Conservation (phyloP, 2,113 vertebrate species). For the Lucifuga dentata region DNA sequence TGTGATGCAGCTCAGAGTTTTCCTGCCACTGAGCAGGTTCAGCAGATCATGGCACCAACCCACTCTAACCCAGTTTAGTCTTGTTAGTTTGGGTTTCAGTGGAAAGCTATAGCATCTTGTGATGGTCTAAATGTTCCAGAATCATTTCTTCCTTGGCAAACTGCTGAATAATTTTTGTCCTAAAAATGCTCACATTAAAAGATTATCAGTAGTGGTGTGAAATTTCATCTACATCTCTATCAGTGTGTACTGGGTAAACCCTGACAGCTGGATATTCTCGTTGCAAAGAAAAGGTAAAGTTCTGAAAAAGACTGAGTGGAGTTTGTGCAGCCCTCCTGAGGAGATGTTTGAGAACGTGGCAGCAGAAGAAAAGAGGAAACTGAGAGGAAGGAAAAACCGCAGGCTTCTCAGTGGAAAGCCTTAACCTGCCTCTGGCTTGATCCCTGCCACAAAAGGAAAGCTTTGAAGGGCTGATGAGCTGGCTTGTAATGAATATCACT, state of each 20-base stretch:
- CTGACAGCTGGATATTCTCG: not conserved
- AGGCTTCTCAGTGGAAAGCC: slow-evolving; percentile 55
- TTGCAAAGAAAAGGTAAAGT: slow-evolving; percentile 12
- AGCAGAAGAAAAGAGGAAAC: slow-evolving; percentile 50
- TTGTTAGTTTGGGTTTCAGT: no score
- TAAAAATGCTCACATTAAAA: no score
- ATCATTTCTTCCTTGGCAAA: no score
- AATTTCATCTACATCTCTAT: not conserved
- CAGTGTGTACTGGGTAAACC: not conserved
- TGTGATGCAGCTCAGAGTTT: no score
- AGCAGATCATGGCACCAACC: no score
- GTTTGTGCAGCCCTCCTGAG: not conserved
- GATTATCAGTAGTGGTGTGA: no score
- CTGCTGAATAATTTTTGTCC: no score
- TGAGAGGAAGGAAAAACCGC: slow-evolving; percentile 54
- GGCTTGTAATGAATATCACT: slow-evolving; percentile 69
- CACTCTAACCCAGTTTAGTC: no score
- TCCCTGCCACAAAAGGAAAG: slow-evolving; percentile 65
- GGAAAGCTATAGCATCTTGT: no score
- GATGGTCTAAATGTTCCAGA: no score
- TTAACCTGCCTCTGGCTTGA: slow-evolving; percentile 67
- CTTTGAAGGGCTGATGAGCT: slow-evolving; percentile 71
- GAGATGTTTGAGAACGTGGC: slow-evolving; percentile 22
- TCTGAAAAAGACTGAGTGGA: not conserved
- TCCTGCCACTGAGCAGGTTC: no score